Evolutionary conservation across 2,888 invertebrate genomes (phyloP).

Genomic region (Xanthostigma xanthostigma): DNA sequence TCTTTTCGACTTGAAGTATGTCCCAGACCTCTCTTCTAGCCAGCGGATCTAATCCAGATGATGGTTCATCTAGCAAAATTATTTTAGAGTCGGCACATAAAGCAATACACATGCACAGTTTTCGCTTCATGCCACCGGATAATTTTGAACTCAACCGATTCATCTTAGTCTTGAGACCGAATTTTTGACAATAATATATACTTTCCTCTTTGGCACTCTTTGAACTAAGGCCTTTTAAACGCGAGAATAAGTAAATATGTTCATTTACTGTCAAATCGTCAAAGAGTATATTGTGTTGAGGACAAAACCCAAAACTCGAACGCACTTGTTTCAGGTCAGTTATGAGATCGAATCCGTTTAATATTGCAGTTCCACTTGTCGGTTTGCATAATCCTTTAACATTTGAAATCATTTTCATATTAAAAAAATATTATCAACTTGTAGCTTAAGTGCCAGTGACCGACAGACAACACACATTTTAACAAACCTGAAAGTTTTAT

Average conservation of each 20-base stretch:
- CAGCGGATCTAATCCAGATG: slow-evolving; percentile 70
- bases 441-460: too few species aligned
- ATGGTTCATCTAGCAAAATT: slow-evolving; percentile 52
- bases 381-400: background rate
- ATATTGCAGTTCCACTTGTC: background rate
- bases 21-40: slow-evolving; percentile 65
- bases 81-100: slow-evolving; percentile 52
- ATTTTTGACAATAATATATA: slow-evolving; percentile 7
- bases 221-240: slow-evolving; percentile 36
- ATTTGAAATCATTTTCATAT: background rate
- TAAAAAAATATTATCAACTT: too few species aligned
- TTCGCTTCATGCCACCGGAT: slow-evolving; percentile 58
- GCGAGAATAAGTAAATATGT: slow-evolving; percentile 61
- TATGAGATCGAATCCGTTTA: background rate
- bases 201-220: slow-evolving; percentile 11
- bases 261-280: slow-evolving; percentile 60
- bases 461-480: too few species aligned
- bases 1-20: slow-evolving; percentile 48
- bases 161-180: slow-evolving; percentile 11
- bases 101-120: slow-evolving; percentile 53
- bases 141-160: slow-evolving; percentile 24
- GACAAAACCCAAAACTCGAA: background rate
- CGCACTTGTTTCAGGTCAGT: background rate
- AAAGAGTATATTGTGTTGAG: slow-evolving; percentile 26
- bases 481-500: too few species aligned